Percentiles rank a stretch among this genome's conserved stretches.
phyloP scores from a whole-genome alignment of 1,140 invertebrate species.

The Bombyx mori region ASM3026992v2 NC_085119.1:10486501-10487000 shows the following conservation, averaged over 20 bases:
- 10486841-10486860: constrained; percentile 10
- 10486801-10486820: constrained; percentile 8
- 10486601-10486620: not conserved
- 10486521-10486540: too few relatives aligned
- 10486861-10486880: constrained; percentile 36
- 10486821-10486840: constrained; percentile 1
- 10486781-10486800: constrained; percentile 26
- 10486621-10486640: not conserved
- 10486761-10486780: constrained; percentile 12
- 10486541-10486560: too few relatives aligned
- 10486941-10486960: constrained; percentile 42
- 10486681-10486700: constrained; percentile 4
- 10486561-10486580: too few relatives aligned
- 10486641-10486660: not conserved
- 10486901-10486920: constrained; percentile 49
- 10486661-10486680: not conserved
- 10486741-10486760: constrained; percentile 10
- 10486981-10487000: not conserved
- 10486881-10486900: constrained; percentile 52
- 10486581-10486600: not conserved
- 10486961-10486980: constrained; percentile 3
- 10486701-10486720: not conserved
- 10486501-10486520: too few relatives aligned
- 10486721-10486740: constrained; percentile 1
- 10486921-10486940: constrained; percentile 60